Conservation (phyloP, 2,888 invertebrate genomes). For the Drosophila infuscata region DNA sequence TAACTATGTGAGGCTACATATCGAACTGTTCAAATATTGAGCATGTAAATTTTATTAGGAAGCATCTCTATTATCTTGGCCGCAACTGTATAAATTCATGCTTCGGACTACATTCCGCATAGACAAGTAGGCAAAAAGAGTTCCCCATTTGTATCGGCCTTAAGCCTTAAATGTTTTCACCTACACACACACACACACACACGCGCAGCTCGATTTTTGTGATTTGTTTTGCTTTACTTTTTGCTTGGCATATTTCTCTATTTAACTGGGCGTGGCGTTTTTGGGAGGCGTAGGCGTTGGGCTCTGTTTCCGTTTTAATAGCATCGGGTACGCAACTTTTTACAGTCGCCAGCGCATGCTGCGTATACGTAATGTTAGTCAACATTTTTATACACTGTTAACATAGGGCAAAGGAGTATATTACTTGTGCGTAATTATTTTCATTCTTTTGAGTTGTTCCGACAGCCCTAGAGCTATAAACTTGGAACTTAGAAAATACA, state of each 20-base stretch:
- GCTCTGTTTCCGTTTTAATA: conserved; percentile 68
- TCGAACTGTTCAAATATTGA: not conserved
- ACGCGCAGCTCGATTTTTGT: conserved; percentile 22
- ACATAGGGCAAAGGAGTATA: not conserved
- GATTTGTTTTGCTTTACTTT: conserved; percentile 20
- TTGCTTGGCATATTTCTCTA: conserved; percentile 21
- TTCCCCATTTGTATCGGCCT: conserved; percentile 18
- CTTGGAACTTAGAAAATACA: not conserved
- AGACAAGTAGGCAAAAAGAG: conserved; percentile 11
- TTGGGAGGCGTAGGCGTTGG: conserved; percentile 48
- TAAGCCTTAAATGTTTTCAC: conserved; percentile 59
- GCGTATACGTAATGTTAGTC: conserved; percentile 72
- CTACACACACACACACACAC: conserved; percentile 33
- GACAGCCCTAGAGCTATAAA: not conserved
- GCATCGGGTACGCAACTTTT: conserved; percentile 63
- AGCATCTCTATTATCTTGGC: not conserved
- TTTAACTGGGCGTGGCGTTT: conserved; percentile 40
- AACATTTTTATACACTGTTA: not conserved
- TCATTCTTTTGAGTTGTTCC: too few relatives aligned
- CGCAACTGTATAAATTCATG: not conserved
- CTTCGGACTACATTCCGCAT: conserved; percentile 8
- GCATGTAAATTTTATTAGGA: not conserved
- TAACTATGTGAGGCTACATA: not conserved
- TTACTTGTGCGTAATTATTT: not conserved
- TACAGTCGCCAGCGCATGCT: conserved; percentile 51